These are phyloP conservation scores for Palythoa grandiflora DNA, from an alignment of 92 coral and sea anemone genomes.

Conservation along the genomic window DNA sequence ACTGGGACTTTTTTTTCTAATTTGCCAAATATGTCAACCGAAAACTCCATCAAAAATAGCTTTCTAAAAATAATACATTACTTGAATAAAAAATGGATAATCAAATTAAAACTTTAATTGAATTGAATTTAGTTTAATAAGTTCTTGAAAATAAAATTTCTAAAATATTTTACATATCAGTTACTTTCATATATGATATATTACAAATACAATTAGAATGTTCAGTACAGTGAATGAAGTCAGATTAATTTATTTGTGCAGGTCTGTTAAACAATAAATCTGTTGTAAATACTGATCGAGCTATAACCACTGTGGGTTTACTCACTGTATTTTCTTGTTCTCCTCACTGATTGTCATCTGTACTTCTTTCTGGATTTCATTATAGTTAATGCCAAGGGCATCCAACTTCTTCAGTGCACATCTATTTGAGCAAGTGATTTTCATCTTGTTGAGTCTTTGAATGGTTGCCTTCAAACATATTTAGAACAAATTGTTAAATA, in stretches of 20 bases:
- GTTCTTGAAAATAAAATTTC: too few species aligned
- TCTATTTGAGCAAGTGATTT: conserved; percentile 61
- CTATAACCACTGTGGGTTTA: background rate
- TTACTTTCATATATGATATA: too few species aligned
- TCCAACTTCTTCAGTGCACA: conserved; percentile 60
- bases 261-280: background rate
- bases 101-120: too few species aligned
- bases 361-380: conserved; percentile 49
- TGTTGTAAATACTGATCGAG: background rate
- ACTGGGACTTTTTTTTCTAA: background rate
- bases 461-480: conserved; percentile 56
- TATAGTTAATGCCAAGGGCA: conserved; percentile 58
- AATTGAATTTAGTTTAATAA: too few species aligned
- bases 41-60: background rate
- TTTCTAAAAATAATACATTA: conserved; percentile 3
- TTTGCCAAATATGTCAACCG: background rate
- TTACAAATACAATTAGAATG: background rate
- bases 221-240: background rate
- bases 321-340: conserved; percentile 34
- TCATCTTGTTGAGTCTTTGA: conserved; percentile 61
- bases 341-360: conserved; percentile 44
- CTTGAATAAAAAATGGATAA: background rate
- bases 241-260: conserved; percentile 15
- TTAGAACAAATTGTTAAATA: conserved; percentile 25
- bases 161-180: too few species aligned